Percentiles rank a stretch among this genome's conserved stretches.
Evolutionary conservation across 2,113 vertebrate genomes (phyloP).

Genomic region (Anguilla rostrata): DNA sequence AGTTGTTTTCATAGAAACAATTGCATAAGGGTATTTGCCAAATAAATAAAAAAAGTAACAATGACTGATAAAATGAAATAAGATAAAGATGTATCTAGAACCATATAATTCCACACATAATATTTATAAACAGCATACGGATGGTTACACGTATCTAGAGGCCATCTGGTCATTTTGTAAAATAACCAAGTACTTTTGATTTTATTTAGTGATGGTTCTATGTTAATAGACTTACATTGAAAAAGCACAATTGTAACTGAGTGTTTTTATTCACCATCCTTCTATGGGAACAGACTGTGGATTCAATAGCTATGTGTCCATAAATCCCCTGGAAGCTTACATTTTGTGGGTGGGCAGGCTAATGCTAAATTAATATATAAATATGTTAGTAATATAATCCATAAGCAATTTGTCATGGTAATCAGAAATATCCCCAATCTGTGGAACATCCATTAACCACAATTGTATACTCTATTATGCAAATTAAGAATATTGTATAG

Average conservation of each 20-base stretch:
- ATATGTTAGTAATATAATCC: not conserved
- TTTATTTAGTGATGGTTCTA: too few relatives aligned
- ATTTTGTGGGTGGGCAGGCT: not conserved
- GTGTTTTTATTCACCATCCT: not conserved
- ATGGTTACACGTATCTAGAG: not conserved
- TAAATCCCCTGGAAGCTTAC: not conserved
- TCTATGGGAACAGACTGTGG: not conserved
- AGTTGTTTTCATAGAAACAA: not conserved
- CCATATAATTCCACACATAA: too few relatives aligned
- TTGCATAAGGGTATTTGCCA: not conserved
- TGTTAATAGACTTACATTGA: too few relatives aligned
- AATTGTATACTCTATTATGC: not conserved
- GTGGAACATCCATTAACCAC: not conserved
- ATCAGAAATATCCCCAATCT: constrained; percentile 6
- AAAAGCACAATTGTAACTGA: not conserved
- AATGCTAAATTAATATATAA: not conserved
- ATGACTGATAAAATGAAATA: too few relatives aligned
- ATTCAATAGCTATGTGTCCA: not conserved
- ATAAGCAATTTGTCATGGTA: not conserved
- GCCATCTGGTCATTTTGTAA: not conserved
- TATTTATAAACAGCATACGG: too few relatives aligned
- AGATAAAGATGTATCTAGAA: too few relatives aligned
- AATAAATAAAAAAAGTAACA: too few relatives aligned
- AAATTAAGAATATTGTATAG: not conserved
- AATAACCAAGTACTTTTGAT: not conserved